Conservation (phyloP, 2,113 vertebrate genomes). For the Andinoacara biseriatus region DNA sequence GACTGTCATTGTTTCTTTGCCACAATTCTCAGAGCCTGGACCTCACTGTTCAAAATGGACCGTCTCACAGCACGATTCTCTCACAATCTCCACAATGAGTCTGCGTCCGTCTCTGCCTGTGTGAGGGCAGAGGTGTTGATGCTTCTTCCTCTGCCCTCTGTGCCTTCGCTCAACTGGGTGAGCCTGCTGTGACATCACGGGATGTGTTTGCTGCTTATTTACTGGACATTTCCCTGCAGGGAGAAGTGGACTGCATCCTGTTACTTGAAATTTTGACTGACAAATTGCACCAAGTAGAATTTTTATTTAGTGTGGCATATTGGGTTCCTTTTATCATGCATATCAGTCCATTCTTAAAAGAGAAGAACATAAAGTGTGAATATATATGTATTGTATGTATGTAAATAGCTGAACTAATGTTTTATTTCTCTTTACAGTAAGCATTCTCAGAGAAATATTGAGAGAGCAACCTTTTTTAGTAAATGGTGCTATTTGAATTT, state of each 20-base stretch:
- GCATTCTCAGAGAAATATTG: not conserved
- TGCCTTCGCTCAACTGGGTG: conserved; percentile 69
- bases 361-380: conserved; percentile 42
- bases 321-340: conserved; percentile 5
- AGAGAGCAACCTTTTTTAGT: conserved; percentile 33
- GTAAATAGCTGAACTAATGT: not conserved
- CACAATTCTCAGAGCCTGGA: conserved; percentile 10
- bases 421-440: conserved; percentile 9
- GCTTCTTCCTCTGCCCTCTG: conserved; percentile 53
- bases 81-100: not conserved
- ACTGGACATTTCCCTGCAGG: conserved; percentile 31
- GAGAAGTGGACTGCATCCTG: conserved; percentile 35
- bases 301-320: conserved; percentile 12
- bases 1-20: conserved; percentile 15
- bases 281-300: conserved; percentile 3
- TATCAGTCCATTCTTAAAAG: conserved; percentile 18
- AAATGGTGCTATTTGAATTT: conserved; percentile 64
- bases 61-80: not conserved
- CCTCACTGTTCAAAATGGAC: conserved; percentile 9
- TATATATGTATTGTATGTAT: conserved; percentile 25
- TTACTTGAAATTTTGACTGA: conserved; percentile 63
- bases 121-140: conserved; percentile 7
- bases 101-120: not conserved
- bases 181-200: conserved; percentile 35
- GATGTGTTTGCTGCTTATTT: conserved; percentile 38